Percentiles rank a stretch among this genome's conserved stretches.
phyloP scores from a whole-genome alignment of 2,797 vertebrate genomes.

The Acrossocheilus wenchowensis region DNA sequence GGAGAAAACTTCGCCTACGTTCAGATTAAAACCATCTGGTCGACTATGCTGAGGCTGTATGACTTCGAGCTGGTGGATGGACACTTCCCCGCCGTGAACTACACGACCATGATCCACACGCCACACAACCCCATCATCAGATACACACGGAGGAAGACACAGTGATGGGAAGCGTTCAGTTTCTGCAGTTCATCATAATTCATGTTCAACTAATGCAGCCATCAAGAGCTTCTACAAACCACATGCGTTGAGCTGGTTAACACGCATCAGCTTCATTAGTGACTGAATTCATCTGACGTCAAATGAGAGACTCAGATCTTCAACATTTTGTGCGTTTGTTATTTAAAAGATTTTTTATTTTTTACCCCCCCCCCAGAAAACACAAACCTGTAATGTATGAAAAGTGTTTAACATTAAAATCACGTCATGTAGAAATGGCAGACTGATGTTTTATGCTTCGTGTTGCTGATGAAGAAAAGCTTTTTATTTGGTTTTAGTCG shows the following conservation, averaged over 20 bases:
- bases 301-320: not conserved
- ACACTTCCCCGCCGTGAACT: slow-evolving; percentile 95
- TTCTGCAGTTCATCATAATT: not conserved
- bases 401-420: not conserved
- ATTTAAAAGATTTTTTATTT: not conserved
- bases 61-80: slow-evolving; percentile 91
- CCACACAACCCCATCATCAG: slow-evolving; percentile 90
- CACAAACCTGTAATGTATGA: not conserved
- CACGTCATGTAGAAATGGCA: not conserved
- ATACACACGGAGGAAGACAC: slow-evolving; percentile 82
- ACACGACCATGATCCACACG: slow-evolving; percentile 98
- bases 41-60: slow-evolving; percentile 90
- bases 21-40: slow-evolving; percentile 99
- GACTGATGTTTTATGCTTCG: not conserved
- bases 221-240: not conserved
- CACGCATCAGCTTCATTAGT: not conserved
- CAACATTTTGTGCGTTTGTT: not conserved
- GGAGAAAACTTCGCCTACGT: slow-evolving; percentile 98
- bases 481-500: too few relatives aligned
- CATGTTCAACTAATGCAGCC: too few relatives aligned
- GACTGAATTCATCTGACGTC: not conserved
- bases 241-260: not conserved
- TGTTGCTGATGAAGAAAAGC: too few relatives aligned
- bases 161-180: not conserved
- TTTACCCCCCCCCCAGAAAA: not conserved